Evolutionary conservation across 2,888 invertebrate species (phyloP), one percentile per base, ranked within the genome.

Genomic region (Galerucella pusilla): DNA sequence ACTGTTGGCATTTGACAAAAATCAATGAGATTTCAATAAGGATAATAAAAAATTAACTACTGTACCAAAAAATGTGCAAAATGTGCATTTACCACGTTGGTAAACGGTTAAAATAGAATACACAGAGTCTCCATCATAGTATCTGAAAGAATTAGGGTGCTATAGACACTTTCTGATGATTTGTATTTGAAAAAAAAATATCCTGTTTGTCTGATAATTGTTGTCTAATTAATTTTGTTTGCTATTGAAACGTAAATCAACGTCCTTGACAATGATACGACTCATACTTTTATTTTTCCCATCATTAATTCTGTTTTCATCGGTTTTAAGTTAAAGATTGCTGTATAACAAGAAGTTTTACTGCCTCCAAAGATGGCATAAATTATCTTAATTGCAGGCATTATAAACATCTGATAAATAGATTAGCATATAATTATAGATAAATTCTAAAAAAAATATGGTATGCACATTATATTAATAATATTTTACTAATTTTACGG

Each of bases 351-450:
- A 49, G 12, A 12, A 49, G 49, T 49, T 49, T 49, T 12, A 14
- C 14, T 12, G 49, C 49, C 2, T 49, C 14, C n/a, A 54, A 54
- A n/a, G 14, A 54, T 14, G 54, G 54, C 54, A 54, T 54, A n/a
- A 54, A 54, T 54, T 54, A 54, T n/a, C n/a, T 54, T 54, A n/a
- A 54, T 54, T 54, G n/a, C n/a, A 16, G 54, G 11, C 14, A 54
- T 54, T 54, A 54, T 54, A 54, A n/a, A 6, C 11, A 54, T 7
- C 54, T 6, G 3, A 54, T n/a, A 35, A 54, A n/a, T 54, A n/a
- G 14, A 54, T 54, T 54, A 54, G 14, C 54, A 35, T 35, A 54
- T 16, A 54, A 54, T 54, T 54, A n/a, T 14, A 7, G 54, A 54
- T 54, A n/a, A n/a, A 54, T n/a, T 16, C 54, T n/a, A n/a, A n/a